Percentiles rank a stretch among this genome's conserved stretches.
These are phyloP conservation scores for Rhynchonycteris naso DNA, from an alignment of 2,797 vertebrate genomes.

Conservation along the genomic window DNA sequence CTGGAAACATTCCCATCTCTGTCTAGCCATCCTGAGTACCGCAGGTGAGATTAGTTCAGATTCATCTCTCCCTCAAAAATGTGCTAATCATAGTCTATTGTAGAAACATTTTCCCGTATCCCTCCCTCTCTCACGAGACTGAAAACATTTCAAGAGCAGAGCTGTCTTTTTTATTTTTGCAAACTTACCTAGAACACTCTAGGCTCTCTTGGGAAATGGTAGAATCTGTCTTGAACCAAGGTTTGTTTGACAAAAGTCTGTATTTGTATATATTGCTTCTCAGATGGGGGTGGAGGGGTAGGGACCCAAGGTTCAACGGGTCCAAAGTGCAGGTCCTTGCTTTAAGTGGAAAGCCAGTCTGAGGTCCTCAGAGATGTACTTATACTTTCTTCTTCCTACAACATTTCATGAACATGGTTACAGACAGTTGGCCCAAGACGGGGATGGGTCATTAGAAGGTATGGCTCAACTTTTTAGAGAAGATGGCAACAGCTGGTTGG, in stretches of 20 bases:
- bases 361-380: background rate
- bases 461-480: background rate
- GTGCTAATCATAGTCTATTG: background rate
- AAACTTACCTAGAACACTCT: background rate
- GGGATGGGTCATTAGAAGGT: background rate
- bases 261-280: background rate
- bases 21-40: background rate
- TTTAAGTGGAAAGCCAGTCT: background rate
- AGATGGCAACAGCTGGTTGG: background rate
- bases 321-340: background rate
- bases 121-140: background rate
- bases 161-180: background rate
- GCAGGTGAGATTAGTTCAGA: background rate
- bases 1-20: background rate
- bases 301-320: background rate
- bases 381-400: background rate
- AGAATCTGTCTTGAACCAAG: background rate
- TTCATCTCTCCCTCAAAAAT: background rate
- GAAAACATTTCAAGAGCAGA: slow-evolving; percentile 5
- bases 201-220: background rate
- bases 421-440: background rate
- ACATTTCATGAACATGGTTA: background rate
- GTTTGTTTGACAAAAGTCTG: background rate
- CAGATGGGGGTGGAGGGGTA: background rate
- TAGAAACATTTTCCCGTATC: background rate